These are phyloP conservation scores for Scophthalmus maximus DNA, from an alignment of 2,113 vertebrate genomes.

Conservation along the genomic window DNA sequence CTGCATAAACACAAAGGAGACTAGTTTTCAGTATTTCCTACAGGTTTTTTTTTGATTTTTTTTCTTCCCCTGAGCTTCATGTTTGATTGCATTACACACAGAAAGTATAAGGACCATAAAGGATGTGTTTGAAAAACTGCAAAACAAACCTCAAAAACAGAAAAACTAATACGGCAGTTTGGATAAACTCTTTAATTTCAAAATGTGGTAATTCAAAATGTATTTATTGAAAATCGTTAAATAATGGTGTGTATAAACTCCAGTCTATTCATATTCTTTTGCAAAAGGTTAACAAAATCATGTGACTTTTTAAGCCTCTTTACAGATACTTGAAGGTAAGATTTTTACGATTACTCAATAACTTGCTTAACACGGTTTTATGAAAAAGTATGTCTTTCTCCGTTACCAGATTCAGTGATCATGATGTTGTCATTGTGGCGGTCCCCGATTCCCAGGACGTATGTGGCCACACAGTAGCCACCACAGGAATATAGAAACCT, in stretches of 20 bases:
- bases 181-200: neutral
- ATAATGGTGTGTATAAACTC: no score
- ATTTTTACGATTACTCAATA: neutral
- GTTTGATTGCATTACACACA: neutral
- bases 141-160: neutral
- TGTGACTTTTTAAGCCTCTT: neutral
- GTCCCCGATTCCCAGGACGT: constrained; percentile 98
- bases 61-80: neutral
- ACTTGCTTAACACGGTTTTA: no score
- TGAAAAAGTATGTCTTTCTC: no score
- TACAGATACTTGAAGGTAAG: neutral
- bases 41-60: neutral
- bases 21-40: neutral
- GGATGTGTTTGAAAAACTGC: neutral
- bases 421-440: constrained; percentile 99
- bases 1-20: constrained; percentile 72
- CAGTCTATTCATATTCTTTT: no score
- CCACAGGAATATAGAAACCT: constrained; percentile 96
- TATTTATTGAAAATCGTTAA: no score
- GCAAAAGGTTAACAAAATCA: no score
- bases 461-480: constrained; percentile 98
- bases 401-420: constrained; percentile 95
- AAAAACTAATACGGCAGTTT: neutral
- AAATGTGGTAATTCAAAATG: no score
- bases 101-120: neutral